A percentile compares a stretch with the other conserved stretches of the same genome.
Conservation (phyloP, 2,797 vertebrate genomes). For the Schizopygopsis malacanthus region DNA sequence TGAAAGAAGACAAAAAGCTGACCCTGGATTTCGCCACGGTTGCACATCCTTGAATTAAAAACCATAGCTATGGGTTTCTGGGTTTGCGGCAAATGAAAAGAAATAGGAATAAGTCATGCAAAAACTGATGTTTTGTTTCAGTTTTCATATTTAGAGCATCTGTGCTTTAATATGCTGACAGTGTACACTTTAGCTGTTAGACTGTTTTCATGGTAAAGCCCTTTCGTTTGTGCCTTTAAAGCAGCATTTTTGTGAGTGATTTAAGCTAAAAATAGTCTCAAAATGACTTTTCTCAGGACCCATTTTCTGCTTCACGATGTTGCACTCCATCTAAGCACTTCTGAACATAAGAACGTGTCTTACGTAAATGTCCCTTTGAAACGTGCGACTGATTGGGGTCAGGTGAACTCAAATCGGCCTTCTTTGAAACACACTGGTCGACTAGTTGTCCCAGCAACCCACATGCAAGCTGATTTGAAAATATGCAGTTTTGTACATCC, state of each 20-base stretch:
- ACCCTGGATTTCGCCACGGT: conserved; percentile 1
- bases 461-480: background rate
- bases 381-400: background rate
- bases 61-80: background rate
- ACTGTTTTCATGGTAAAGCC: background rate
- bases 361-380: conserved; percentile 8
- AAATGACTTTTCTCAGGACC: conserved; percentile 31
- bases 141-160: background rate
- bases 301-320: conserved; percentile 11
- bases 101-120: background rate
- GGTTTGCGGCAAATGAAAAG: background rate
- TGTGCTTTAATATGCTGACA: background rate
- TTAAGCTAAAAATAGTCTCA: conserved; percentile 25
- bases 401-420: background rate
- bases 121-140: background rate
- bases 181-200: background rate
- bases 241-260: background rate
- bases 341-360: background rate
- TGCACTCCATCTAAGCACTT: background rate
- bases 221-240: background rate
- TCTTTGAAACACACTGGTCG: background rate
- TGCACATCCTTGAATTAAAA: conserved; percentile 13
- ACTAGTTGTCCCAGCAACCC: background rate
- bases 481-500: background rate
- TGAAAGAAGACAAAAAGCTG: conserved; percentile 3